Evolutionary conservation across 2,113 vertebrate genomes (phyloP).

Genomic region (Chelonoidis abingdonii): DNA sequence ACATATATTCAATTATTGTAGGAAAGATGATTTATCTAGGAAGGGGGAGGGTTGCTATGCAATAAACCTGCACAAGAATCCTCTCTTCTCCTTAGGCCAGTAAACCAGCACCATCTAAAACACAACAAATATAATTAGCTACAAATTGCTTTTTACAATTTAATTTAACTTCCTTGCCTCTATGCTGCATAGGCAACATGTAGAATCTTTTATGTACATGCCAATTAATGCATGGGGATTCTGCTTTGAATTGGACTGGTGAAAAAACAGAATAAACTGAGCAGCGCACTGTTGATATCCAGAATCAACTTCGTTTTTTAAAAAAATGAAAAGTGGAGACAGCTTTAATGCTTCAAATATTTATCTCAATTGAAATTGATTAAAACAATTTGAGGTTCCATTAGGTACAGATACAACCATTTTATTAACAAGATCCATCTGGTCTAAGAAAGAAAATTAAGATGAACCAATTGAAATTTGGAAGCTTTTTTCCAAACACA

Average conservation of each 20-base stretch:
- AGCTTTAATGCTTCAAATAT: slow-evolving; percentile 78
- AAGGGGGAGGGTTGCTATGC: background rate
- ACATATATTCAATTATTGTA: background rate
- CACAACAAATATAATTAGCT: slow-evolving; percentile 71
- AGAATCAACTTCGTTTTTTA: slow-evolving; percentile 50
- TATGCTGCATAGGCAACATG: slow-evolving; percentile 70
- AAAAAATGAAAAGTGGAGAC: slow-evolving; percentile 57
- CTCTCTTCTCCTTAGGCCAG: background rate
- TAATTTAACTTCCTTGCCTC: slow-evolving; percentile 76
- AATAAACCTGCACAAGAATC: slow-evolving; percentile 34
- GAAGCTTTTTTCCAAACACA: slow-evolving; percentile 78
- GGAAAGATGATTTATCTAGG: slow-evolving; percentile 28
- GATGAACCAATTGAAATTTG: slow-evolving; percentile 77
- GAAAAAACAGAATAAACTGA: slow-evolving; percentile 72
- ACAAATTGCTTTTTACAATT: slow-evolving; percentile 75
- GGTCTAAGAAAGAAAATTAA: slow-evolving; percentile 77
- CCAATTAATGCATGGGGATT: slow-evolving; percentile 70
- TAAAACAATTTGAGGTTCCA: slow-evolving; percentile 77
- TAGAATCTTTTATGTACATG: slow-evolving; percentile 72
- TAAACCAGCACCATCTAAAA: slow-evolving; percentile 57
- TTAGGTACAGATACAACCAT: slow-evolving; percentile 67
- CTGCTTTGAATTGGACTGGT: slow-evolving; percentile 73
- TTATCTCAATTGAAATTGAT: slow-evolving; percentile 77
- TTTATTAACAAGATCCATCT: slow-evolving; percentile 77
- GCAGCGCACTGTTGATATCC: slow-evolving; percentile 69